These are phyloP conservation scores for Apodemus speciosus DNA, from an alignment of 2,113 vertebrate genomes.

Conservation along the genomic window DNA sequence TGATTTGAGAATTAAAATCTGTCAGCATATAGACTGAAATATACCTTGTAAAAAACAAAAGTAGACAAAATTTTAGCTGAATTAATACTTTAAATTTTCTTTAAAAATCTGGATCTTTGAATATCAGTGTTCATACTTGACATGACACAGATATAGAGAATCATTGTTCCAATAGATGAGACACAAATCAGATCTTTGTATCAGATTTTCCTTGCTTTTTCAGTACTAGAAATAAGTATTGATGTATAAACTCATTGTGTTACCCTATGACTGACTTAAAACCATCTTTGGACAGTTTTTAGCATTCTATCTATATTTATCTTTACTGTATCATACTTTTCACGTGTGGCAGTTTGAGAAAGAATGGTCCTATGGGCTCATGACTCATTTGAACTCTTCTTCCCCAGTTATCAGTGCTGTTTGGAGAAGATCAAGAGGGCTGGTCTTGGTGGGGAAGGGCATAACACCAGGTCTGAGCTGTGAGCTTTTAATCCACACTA, in stretches of 20 bases:
- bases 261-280: background rate
- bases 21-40: background rate
- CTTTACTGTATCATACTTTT: background rate
- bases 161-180: background rate
- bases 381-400: background rate
- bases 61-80: background rate
- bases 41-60: background rate
- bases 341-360: background rate
- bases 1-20: conserved; percentile 27
- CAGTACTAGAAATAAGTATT: background rate
- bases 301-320: background rate
- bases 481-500: background rate
- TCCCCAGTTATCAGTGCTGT: background rate
- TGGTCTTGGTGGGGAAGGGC: background rate
- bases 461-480: background rate
- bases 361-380: background rate
- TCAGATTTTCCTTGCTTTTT: background rate
- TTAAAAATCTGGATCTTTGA: background rate
- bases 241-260: background rate
- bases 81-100: background rate
- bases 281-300: background rate
- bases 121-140: background rate
- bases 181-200: background rate
- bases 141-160: background rate
- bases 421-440: background rate